These are phyloP conservation scores for Equus przewalskii DNA, from an alignment of 2,113 vertebrate genomes.

Conservation along the genomic window DNA sequence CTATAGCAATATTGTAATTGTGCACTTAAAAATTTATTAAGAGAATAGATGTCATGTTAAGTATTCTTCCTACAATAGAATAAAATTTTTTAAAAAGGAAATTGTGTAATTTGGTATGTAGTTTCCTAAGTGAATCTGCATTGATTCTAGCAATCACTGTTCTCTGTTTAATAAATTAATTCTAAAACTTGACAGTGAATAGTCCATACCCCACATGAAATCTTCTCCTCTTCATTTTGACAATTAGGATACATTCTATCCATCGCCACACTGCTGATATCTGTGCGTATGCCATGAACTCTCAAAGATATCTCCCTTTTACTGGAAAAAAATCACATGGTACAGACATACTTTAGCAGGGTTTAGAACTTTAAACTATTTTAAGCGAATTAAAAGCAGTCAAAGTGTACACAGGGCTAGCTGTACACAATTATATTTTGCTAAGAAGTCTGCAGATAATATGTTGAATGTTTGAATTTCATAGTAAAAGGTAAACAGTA, in stretches of 20 bases:
- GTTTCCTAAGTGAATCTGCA: background rate
- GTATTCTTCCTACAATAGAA: background rate
- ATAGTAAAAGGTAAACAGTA: background rate
- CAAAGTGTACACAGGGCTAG: background rate
- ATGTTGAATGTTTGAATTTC: background rate
- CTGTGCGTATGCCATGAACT: background rate
- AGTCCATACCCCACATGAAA: background rate
- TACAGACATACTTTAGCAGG: background rate
- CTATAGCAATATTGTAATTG: background rate
- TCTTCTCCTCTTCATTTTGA: background rate
- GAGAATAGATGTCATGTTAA: background rate
- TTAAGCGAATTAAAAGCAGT: background rate
- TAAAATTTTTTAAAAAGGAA: too few relatives aligned
- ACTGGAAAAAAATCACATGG: background rate
- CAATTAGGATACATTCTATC: background rate
- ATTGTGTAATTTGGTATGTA: background rate
- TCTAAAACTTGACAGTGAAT: background rate
- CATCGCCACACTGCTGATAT: background rate
- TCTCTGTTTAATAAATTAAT: background rate
- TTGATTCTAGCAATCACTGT: background rate
- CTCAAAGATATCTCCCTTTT: background rate
- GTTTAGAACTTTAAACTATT: background rate
- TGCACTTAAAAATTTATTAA: background rate
- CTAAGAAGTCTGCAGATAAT: constrained; percentile 40
- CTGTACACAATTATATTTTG: background rate